Evolutionary conservation across 2,888 invertebrate genomes (phyloP).

Genomic region (Argynnis bischoffii): DNA sequence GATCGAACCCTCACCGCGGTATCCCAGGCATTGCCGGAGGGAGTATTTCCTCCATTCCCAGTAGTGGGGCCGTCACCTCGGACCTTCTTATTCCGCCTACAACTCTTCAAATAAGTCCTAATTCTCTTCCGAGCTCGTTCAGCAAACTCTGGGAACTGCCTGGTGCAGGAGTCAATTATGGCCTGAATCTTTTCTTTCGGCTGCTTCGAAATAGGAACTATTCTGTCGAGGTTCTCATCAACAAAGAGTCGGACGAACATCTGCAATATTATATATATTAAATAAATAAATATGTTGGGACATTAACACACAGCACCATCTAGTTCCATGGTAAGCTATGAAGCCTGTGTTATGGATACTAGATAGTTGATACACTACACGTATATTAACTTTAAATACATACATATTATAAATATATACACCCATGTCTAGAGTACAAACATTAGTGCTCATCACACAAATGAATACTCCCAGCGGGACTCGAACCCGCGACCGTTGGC

Average conservation of each 20-base stretch:
- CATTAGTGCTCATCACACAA: too few species aligned
- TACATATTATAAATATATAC: too few species aligned
- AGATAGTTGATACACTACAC: too few species aligned
- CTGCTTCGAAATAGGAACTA: conserved; percentile 98
- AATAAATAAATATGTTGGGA: too few species aligned
- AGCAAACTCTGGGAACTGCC: conserved; percentile 98
- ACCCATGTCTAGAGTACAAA: too few species aligned
- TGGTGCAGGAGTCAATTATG: conserved; percentile 97
- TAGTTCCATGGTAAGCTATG: too few species aligned
- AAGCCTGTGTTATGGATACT: too few species aligned
- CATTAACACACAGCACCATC: too few species aligned
- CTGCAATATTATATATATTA: conserved; percentile 75
- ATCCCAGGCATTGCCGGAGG: conserved; percentile 88
- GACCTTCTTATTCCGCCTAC: conserved; percentile 95
- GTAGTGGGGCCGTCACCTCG: conserved; percentile 85
- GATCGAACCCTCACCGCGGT: conserved; percentile 88
- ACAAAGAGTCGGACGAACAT: conserved; percentile 99
- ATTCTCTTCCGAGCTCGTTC: conserved; percentile 97
- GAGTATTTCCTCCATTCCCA: conserved; percentile 63
- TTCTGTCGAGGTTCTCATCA: conserved; percentile 97
- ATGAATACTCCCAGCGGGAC: too few species aligned
- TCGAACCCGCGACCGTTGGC: too few species aligned
- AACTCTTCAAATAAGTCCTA: conserved; percentile 97
- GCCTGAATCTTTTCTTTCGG: conserved; percentile 99
- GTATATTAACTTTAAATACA: too few species aligned